These are phyloP conservation scores for Athalia cordata DNA, from an alignment of 2,888 invertebrate genomes.

Conservation along the genomic window DNA sequence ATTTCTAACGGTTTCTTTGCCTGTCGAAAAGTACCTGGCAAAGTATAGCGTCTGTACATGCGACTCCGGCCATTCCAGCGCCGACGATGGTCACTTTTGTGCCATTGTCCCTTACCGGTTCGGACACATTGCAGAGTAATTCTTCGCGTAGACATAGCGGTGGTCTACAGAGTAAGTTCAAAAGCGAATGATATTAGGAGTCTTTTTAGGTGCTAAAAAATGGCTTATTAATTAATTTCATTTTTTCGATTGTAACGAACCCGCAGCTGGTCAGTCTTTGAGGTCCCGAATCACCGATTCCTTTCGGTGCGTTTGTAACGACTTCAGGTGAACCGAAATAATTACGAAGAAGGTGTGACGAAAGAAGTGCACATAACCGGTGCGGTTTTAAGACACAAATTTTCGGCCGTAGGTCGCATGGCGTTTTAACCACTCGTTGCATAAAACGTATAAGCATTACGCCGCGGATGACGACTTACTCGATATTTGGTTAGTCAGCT, in stretches of 20 bases:
- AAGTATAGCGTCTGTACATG: slow-evolving; percentile 77
- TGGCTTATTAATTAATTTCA: too few species aligned
- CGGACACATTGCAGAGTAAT: slow-evolving; percentile 65
- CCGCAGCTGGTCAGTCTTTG: slow-evolving; percentile 18
- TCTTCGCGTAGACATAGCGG: slow-evolving; percentile 63
- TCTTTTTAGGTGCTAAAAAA: not conserved
- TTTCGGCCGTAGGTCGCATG: not conserved
- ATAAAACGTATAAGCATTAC: slow-evolving; percentile 31
- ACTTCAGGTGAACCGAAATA: not conserved
- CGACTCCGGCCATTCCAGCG: slow-evolving; percentile 80
- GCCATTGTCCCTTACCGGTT: slow-evolving; percentile 66
- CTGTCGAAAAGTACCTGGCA: slow-evolving; percentile 75
- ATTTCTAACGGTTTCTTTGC: not conserved
- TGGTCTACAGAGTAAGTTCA: slow-evolving; percentile 42
- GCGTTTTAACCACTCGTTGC: slow-evolving; percentile 27
- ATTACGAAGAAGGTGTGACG: not conserved
- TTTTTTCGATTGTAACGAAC: not conserved
- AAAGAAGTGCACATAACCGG: slow-evolving; percentile 24
- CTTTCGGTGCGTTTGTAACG: not conserved
- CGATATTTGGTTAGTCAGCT: slow-evolving; percentile 7
- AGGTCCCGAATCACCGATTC: slow-evolving; percentile 6
- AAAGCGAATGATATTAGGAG: not conserved
- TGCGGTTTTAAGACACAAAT: slow-evolving; percentile 20
- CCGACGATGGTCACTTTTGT: slow-evolving; percentile 80
- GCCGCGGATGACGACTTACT: slow-evolving; percentile 24